These are phyloP conservation scores for Lydus trimaculatus DNA, from an alignment of 2,888 invertebrate species.

Conservation along the genomic window DNA sequence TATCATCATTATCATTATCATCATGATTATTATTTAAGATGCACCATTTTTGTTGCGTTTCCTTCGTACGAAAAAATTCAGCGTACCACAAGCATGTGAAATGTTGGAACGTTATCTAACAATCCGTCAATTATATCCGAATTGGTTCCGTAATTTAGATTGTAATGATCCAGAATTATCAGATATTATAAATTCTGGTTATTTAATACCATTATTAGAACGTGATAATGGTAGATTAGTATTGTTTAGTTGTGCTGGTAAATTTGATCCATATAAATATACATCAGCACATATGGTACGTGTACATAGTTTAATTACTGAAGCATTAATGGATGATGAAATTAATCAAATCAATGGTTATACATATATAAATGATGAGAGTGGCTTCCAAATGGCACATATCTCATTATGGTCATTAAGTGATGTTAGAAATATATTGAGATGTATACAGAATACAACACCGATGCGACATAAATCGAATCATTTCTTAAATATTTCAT, in stretches of 20 bases:
- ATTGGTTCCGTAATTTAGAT: constrained; percentile 86
- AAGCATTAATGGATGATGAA: constrained; percentile 85
- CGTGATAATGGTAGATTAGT: constrained; percentile 81
- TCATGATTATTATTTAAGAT: constrained; percentile 61
- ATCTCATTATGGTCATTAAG: constrained; percentile 82
- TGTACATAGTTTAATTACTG: constrained; percentile 85
- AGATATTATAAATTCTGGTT: constrained; percentile 83
- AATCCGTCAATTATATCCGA: constrained; percentile 82
- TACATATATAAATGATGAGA: constrained; percentile 83
- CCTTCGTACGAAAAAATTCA: constrained; percentile 86
- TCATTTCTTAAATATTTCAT: constrained; percentile 86
- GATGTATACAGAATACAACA: constrained; percentile 84
- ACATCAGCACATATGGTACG: constrained; percentile 86
- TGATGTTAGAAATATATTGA: constrained; percentile 78
- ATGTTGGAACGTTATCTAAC: constrained; percentile 88
- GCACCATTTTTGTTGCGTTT: constrained; percentile 83
- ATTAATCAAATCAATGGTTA: constrained; percentile 84
- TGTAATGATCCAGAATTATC: constrained; percentile 80
- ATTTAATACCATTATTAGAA: constrained; percentile 75
- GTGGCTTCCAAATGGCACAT: constrained; percentile 84
- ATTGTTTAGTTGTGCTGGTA: constrained; percentile 80
- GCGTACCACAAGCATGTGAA: constrained; percentile 83
- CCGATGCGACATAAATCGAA: constrained; percentile 92
- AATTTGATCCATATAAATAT: constrained; percentile 60
- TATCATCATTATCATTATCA: not conserved